Base-by-base conservation (phyloP, 2,888 invertebrate species). In the Eudasyphora cyanicolor region DNA sequence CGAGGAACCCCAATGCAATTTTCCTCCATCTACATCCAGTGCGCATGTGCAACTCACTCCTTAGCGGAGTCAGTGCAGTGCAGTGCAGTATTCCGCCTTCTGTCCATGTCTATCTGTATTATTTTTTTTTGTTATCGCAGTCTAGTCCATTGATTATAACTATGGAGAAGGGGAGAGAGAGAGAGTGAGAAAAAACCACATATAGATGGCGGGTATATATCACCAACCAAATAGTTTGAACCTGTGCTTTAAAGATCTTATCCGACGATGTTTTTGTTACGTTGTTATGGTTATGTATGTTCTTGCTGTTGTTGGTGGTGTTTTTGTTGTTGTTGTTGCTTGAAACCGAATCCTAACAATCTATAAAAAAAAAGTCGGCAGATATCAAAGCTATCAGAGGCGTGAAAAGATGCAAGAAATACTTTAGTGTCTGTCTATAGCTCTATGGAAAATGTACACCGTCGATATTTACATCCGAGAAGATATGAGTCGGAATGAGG, bases 341-440 rank as follows among this genome's bases (percentile, higher is more conserved):
- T 76, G 64, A 71, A 76, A 76, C 35, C 60, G 8, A 71, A 73
- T 75, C 12, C 38, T 21, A 24, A 42, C 70, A 62, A 64, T 42
- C 21, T 76, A 62, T 42, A 71, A 69, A 62, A n/a, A n/a, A n/a
- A 14, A 2, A 67, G 67, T 71, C 84, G 84, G 84, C 69, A 51
- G 79, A 84, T 79, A 79, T 84, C 84, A 84, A 84, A 79, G 84
- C 67, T 76, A 76, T 81, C 76, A 45, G 38, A 84, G 81, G 81
- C 84, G 84, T 78, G 67, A 84, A 78, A 76, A 81, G 81, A 81
- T 81, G 75, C 75, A 84, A 75, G 75, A 78, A 21, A 64, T 64
- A 17, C 19, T 81, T 70, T 76, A 78, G 81, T 69, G 32, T 57
- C 17, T 27, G 78, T 78, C 67, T 51, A 77, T 80, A 77, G 75